phyloP scores from a whole-genome alignment of 2,888 invertebrate species.

The Leptogaster cylindrica region DNA sequence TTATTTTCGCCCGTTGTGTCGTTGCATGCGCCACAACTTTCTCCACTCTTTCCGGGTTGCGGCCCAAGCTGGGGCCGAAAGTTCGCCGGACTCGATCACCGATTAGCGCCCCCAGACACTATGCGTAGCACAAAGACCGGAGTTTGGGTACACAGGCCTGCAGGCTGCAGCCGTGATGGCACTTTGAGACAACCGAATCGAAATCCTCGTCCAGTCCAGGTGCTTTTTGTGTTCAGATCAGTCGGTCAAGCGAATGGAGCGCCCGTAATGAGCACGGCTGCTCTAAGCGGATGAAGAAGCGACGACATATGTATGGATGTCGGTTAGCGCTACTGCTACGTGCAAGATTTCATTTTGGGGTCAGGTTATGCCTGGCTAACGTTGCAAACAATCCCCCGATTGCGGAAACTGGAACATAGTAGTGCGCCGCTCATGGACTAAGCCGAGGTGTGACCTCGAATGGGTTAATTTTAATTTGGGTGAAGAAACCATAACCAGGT shows the following conservation, averaged over 20 bases:
- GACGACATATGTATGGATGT: background rate
- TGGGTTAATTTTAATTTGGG: conserved; percentile 37
- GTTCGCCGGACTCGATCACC: conserved; percentile 5
- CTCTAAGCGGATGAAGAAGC: background rate
- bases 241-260: conserved; percentile 30
- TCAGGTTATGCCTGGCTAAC: conserved; percentile 37
- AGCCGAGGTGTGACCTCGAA: conserved; percentile 27
- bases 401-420: conserved; percentile 35
- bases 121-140: background rate
- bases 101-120: background rate
- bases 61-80: conserved; percentile 6
- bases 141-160: background rate
- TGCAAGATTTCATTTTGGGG: conserved; percentile 41
- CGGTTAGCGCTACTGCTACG: conserved; percentile 1
- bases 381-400: conserved; percentile 25
- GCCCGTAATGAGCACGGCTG: background rate
- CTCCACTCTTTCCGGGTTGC: conserved; percentile 24
- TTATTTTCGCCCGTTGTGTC: background rate
- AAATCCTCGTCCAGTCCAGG: conserved; percentile 31
- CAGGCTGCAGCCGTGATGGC: background rate
- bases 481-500: conserved; percentile 38
- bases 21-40: conserved; percentile 17
- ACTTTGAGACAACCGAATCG: conserved; percentile 26
- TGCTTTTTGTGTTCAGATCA: conserved; percentile 35
- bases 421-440: conserved; percentile 2